These are phyloP conservation scores for Lycorma delicatula DNA, from an alignment of 1,140 invertebrate species.

Conservation along the genomic window DNA sequence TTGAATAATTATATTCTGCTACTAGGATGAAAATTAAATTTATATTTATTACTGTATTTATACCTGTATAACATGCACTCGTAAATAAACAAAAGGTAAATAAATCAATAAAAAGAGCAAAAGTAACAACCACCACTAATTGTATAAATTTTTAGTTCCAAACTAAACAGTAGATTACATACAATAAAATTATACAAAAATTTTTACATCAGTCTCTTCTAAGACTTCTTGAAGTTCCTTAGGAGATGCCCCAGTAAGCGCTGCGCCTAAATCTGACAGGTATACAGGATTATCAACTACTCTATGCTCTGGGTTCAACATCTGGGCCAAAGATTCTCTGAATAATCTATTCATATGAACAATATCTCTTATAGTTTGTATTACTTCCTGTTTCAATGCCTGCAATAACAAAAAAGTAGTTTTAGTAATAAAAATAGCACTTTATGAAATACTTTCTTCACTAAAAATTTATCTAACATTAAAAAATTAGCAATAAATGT, in stretches of 20 bases:
- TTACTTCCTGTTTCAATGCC: slow-evolving; percentile 93
- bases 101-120: too few species aligned
- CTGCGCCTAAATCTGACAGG: slow-evolving; percentile 91
- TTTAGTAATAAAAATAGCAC: neutral
- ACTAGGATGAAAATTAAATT: too few species aligned
- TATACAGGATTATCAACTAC: slow-evolving; percentile 99
- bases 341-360: slow-evolving; percentile 94
- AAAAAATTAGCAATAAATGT: too few species aligned
- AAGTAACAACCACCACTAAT: too few species aligned
- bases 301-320: slow-evolving; percentile 89
- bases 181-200: neutral
- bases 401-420: slow-evolving; percentile 33
- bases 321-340: slow-evolving; percentile 82
- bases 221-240: slow-evolving; percentile 88
- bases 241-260: slow-evolving; percentile 86
- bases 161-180: too few species aligned
- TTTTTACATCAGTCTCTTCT: slow-evolving; percentile 87
- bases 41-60: too few species aligned
- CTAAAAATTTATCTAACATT: too few species aligned
- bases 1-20: too few species aligned
- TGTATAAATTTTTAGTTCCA: too few species aligned
- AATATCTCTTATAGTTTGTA: slow-evolving; percentile 96
- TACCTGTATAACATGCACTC: too few species aligned
- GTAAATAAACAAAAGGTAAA: too few species aligned
- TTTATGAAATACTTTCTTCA: too few species aligned